Evolutionary conservation across 2,113 vertebrate species (phyloP).

Genomic region (Mastomys natalensis): DNA sequence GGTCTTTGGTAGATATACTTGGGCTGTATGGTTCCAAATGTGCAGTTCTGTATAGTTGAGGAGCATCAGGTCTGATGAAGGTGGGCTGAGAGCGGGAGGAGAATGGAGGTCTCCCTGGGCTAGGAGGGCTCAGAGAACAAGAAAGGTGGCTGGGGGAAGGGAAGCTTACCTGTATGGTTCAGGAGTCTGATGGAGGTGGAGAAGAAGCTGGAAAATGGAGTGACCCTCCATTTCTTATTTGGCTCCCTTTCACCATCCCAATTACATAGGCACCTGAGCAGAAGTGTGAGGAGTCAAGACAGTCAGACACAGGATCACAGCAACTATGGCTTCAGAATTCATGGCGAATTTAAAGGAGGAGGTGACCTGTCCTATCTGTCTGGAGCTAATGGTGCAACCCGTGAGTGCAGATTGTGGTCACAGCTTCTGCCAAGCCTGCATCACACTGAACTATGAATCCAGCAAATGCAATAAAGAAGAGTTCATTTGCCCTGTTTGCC

Average conservation of each 20-base stretch:
- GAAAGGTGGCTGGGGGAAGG: too few species aligned
- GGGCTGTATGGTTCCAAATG: too few species aligned
- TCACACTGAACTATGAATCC: background rate
- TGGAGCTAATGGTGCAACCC: constrained; percentile 48
- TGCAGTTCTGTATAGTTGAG: too few species aligned
- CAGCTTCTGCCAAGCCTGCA: constrained; percentile 67
- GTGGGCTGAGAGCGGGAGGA: too few species aligned
- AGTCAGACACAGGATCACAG: background rate
- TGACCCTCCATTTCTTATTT: background rate
- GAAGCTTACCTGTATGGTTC: too few species aligned
- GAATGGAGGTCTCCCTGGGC: too few species aligned
- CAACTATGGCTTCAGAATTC: constrained; percentile 49
- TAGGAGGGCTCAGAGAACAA: too few species aligned
- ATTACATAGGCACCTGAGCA: background rate
- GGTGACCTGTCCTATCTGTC: constrained; percentile 64
- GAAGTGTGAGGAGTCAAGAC: background rate
- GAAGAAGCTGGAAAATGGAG: too few species aligned
- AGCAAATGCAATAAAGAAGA: rapidly evolving
- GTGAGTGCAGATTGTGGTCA: constrained; percentile 64
- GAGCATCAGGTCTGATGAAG: too few species aligned
- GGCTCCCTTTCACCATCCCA: background rate
- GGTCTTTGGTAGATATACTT: too few species aligned
- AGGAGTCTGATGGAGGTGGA: too few species aligned
- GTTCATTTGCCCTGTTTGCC: constrained; percentile 64
- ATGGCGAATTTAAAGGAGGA: background rate